phyloP scores from a whole-genome alignment of 1,140 invertebrate species.

The Spodoptera frugiperda region DNA sequence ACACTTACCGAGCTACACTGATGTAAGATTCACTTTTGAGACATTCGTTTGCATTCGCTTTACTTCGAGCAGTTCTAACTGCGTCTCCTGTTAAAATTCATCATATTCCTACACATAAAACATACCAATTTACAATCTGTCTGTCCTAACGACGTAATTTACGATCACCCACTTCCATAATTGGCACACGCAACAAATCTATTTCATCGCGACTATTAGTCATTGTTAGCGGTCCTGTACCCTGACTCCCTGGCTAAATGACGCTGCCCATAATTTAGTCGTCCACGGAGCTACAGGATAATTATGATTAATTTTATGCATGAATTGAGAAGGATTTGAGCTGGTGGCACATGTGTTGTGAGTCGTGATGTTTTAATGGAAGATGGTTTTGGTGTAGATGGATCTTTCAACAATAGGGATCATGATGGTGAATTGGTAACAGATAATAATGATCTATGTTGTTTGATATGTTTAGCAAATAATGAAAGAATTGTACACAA shows the following conservation, averaged over 20 bases:
- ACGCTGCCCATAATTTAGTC: constrained; percentile 38
- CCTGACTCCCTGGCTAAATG: constrained; percentile 19
- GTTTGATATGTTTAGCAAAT: no score
- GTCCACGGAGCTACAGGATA: constrained; percentile 27
- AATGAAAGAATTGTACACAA: no score
- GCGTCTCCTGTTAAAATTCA: constrained; percentile 35
- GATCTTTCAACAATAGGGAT: neutral
- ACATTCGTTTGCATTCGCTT: no score
- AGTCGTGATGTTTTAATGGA: neutral
- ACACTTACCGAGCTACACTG: neutral
- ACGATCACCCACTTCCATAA: constrained; percentile 49
- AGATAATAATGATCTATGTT: no score
- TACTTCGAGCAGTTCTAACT: neutral
- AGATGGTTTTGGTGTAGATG: neutral
- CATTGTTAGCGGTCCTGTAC: constrained; percentile 37
- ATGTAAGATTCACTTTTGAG: no score
- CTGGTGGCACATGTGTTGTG: neutral
- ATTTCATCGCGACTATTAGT: constrained; percentile 45
- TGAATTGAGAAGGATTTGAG: constrained; percentile 31
- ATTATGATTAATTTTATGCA: constrained; percentile 47
- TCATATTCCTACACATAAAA: constrained; percentile 29
- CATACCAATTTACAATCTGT: constrained; percentile 40
- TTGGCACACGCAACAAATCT: constrained; percentile 49
- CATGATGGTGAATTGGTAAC: neutral
- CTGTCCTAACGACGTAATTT: constrained; percentile 46